Percentiles rank a stretch among this genome's conserved stretches.
phyloP scores from a whole-genome alignment of 1,140 invertebrate species.

The Homalodisca vitripennis region DNA sequence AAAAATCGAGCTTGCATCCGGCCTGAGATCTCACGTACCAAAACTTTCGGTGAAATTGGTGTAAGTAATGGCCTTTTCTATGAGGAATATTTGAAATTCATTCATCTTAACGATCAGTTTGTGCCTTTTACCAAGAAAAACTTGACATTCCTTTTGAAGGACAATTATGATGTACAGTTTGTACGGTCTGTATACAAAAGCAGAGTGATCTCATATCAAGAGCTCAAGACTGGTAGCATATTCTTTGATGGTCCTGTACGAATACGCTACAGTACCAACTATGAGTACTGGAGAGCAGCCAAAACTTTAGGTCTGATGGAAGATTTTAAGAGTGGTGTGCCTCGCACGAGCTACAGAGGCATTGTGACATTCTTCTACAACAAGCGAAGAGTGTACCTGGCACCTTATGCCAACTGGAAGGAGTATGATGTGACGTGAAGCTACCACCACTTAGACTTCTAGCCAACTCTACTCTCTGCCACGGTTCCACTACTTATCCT shows the following conservation, averaged over 20 bases:
- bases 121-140: conserved; percentile 90
- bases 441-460: too few relatives aligned
- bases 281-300: neutral
- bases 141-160: conserved; percentile 90
- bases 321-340: conserved; percentile 83
- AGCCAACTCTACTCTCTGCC: too few relatives aligned
- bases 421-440: conserved; percentile 95
- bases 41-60: conserved; percentile 91
- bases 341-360: conserved; percentile 89
- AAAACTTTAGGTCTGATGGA: conserved; percentile 58
- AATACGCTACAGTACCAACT: neutral
- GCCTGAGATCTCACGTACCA: conserved; percentile 92
- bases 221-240: neutral
- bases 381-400: conserved; percentile 79
- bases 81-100: conserved; percentile 96
- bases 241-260: neutral
- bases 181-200: neutral
- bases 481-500: too few relatives aligned
- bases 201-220: neutral
- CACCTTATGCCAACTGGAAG: conserved; percentile 81
- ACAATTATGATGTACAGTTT: neutral
- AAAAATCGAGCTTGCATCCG: conserved; percentile 89
- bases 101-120: conserved; percentile 85
- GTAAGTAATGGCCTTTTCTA: conserved; percentile 91
- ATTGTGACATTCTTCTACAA: conserved; percentile 87